Conservation (phyloP, 2,113 vertebrate species). For the Tragelaphus imberbis region DNA sequence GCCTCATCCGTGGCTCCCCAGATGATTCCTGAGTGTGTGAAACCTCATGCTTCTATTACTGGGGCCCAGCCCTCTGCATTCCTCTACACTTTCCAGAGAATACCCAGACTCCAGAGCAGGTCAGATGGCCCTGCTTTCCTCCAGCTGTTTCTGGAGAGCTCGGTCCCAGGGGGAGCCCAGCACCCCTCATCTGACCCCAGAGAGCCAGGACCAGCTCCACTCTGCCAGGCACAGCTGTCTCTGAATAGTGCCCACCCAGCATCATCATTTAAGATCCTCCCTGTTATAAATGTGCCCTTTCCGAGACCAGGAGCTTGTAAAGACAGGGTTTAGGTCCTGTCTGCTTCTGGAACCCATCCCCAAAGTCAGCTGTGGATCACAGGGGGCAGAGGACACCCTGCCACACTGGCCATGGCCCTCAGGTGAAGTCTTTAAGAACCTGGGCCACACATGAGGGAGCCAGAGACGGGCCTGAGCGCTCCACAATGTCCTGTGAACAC, state of each 20-base stretch:
- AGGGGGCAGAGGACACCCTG: neutral
- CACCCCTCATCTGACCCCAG: neutral
- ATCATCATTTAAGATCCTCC: neutral
- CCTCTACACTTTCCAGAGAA: neutral
- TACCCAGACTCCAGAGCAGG: neutral
- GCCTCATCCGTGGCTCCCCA: neutral
- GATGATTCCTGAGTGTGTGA: neutral
- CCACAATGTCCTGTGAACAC: rapidly evolving
- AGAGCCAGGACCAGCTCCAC: rapidly evolving
- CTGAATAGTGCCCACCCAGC: neutral
- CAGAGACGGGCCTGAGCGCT: neutral
- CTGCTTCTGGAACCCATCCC: neutral
- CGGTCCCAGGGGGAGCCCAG: neutral
- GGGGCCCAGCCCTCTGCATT: neutral
- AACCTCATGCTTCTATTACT: neutral
- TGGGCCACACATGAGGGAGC: neutral
- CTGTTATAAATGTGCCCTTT: neutral
- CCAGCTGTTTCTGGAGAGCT: neutral
- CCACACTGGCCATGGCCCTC: neutral
- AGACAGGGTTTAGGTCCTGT: neutral
- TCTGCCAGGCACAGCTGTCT: neutral
- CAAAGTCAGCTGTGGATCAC: neutral
- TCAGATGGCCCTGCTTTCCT: rapidly evolving
- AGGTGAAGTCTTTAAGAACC: neutral
- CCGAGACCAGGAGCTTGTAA: neutral